Percentiles rank a stretch among this genome's conserved stretches.
These are phyloP conservation scores for Caenorhabditis brenneri DNA, from an alignment of 1,140 invertebrate species.

Conservation along the genomic window DNA sequence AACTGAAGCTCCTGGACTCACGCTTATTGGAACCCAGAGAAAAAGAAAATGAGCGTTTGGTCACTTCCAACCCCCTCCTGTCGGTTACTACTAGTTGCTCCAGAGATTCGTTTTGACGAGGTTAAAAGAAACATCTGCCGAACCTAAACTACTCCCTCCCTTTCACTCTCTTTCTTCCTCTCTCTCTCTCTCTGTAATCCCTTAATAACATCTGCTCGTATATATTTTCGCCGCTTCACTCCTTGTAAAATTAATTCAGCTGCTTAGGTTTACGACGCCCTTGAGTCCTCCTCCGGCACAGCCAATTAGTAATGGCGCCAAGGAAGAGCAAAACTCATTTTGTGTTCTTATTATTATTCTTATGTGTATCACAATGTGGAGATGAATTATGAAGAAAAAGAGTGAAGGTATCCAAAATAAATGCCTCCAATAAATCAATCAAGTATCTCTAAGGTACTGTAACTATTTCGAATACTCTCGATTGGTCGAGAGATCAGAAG, in stretches of 20 bases:
- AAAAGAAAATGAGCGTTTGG: constrained; percentile 28
- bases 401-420: too few relatives aligned
- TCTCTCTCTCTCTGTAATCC: neutral
- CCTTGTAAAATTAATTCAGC: constrained; percentile 23
- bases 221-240: neutral
- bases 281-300: neutral
- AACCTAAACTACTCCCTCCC: neutral
- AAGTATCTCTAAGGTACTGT: too few relatives aligned
- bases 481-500: too few relatives aligned
- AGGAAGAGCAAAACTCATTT: neutral
- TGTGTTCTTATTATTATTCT: neutral
- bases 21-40: neutral
- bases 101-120: neutral
- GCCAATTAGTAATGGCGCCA: constrained; percentile 24
- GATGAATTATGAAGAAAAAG: too few relatives aligned
- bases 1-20: constrained; percentile 16
- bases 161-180: neutral
- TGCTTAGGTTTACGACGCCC: constrained; percentile 27
- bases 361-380: too few relatives aligned
- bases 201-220: constrained; percentile 36
- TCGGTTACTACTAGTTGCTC: neutral
- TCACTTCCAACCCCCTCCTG: neutral
- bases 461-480: too few relatives aligned
- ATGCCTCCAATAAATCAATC: too few relatives aligned
- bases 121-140: constrained; percentile 13